A percentile compares a stretch with the other conserved stretches of the same genome.
phyloP scores from a whole-genome alignment of 2,888 invertebrate species.

The Psylliodes chrysocephalus region DNA sequence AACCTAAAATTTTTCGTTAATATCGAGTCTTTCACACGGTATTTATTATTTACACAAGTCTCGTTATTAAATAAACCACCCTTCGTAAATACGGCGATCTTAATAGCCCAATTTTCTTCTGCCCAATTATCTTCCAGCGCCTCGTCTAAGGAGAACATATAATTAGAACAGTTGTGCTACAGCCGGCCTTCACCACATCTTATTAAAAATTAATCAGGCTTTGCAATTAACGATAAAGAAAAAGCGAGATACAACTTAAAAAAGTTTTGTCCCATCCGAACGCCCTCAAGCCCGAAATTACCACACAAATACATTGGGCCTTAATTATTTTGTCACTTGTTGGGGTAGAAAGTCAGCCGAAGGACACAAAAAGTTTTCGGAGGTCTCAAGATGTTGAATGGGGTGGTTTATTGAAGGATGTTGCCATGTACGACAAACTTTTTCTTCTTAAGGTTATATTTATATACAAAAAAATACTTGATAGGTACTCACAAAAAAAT shows the following conservation, averaged over 20 bases:
- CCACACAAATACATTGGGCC: slow-evolving; percentile 39
- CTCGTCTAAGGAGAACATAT: slow-evolving; percentile 50
- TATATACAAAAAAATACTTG: too few relatives aligned
- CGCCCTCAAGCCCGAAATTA: slow-evolving; percentile 41
- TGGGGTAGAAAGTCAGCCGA: slow-evolving; percentile 3
- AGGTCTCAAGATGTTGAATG: slow-evolving; percentile 6
- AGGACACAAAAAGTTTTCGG: slow-evolving; percentile 4
- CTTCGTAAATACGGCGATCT: slow-evolving; percentile 50
- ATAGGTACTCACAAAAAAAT: too few relatives aligned
- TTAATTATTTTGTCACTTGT: slow-evolving; percentile 30
- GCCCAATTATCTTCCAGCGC: slow-evolving; percentile 50
- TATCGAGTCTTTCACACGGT: too few relatives aligned
- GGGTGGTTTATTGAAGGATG: not conserved
- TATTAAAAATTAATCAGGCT: slow-evolving; percentile 62
- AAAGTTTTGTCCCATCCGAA: slow-evolving; percentile 14
- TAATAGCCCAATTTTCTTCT: slow-evolving; percentile 53
- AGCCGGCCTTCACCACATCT: slow-evolving; percentile 57
- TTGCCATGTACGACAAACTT: not conserved
- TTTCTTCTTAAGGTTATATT: too few relatives aligned
- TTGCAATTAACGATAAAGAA: slow-evolving; percentile 56
- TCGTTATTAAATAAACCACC: slow-evolving; percentile 39
- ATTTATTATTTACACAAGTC: slow-evolving; percentile 3
- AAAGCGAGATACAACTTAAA: slow-evolving; percentile 39
- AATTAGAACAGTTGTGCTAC: slow-evolving; percentile 60
- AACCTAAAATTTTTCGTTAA: too few relatives aligned